Evolutionary conservation across 2,797 vertebrate genomes (phyloP), one percentile per base, ranked within the genome.

Genomic region (Scolopax bukidnonensis): DNA sequence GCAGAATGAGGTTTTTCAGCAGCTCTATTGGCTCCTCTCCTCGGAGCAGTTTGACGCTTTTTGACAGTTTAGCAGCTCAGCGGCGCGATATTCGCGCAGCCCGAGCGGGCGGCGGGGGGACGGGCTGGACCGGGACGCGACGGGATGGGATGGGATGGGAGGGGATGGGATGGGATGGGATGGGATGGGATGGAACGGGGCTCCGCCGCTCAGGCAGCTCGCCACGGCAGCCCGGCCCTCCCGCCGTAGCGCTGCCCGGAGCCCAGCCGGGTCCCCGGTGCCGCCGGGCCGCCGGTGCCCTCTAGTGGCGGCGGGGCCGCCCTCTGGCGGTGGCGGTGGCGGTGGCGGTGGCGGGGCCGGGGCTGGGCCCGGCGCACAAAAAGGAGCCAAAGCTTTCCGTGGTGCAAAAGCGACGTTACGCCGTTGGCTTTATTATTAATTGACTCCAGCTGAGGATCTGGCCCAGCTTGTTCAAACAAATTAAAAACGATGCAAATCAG

Each of bases 381-480:
- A 30, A 38, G 16, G 82, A 59, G 59, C 54, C 54, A 9, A 28
- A 32, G 40, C 51, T 65, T 69, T 63, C 41, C 54, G 67, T 61
- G 94, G 91, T 79, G 88, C 81, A 17, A 15, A 33, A 33, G 71
- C 70, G 15, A 57, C 71, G 23, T 70, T 61, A 24, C 54, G 73
- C 77, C 85, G 32, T 16, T 38, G 86, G 41, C 77, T 53, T 51
- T 27, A 8, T 12, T 64, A 86, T 69, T 92, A 87, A 94, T 90
- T 73, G 92, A n/a, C 54, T 80, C 60, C 94, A 84, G 86, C 94
- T 74, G 94, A 90, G 92, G 92, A 92, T 94, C 86, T 90, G 94
- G 83, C 86, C 92, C 94, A 4, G 89, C 83, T 92, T 92, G 89
- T 95, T 95, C 94, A 90, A 90, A 92, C 89, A 94, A 95, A 95